Conservation (phyloP, 1,140 invertebrate genomes). For the Scaptomyza montana region DNA sequence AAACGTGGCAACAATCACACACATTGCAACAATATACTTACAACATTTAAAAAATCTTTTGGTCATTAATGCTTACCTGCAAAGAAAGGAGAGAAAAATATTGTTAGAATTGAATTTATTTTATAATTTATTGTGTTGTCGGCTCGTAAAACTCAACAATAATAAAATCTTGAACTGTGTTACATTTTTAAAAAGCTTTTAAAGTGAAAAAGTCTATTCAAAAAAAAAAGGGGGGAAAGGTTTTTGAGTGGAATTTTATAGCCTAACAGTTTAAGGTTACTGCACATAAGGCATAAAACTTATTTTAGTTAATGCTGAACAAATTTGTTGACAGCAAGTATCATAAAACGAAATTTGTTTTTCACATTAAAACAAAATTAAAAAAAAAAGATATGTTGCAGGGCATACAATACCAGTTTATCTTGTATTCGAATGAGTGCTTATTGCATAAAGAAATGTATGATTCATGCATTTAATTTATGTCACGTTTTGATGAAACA, state of each 20-base stretch:
- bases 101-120: constrained; percentile 57
- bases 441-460: not conserved
- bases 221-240: constrained; percentile 28
- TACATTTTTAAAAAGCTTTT: constrained; percentile 26
- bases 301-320: constrained; percentile 59
- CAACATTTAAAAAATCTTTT: constrained; percentile 34
- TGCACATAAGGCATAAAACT: constrained; percentile 28
- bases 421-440: not conserved
- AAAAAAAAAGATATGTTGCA: constrained; percentile 50
- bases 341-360: constrained; percentile 35
- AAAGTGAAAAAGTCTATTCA: constrained; percentile 44
- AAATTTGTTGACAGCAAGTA: constrained; percentile 26
- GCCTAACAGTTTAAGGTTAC: constrained; percentile 14
- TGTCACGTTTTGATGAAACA: constrained; percentile 17
- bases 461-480: constrained; percentile 41
- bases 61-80: constrained; percentile 60
- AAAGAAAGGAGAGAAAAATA: constrained; percentile 50
- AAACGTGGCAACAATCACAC: constrained; percentile 31
- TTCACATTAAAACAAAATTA: not conserved
- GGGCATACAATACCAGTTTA: constrained; percentile 28
- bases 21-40: constrained; percentile 54
- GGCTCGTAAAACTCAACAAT: constrained; percentile 34
- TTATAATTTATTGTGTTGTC: constrained; percentile 34
- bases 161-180: constrained; percentile 39
- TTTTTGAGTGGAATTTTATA: constrained; percentile 52